These are phyloP conservation scores for Phania funesta DNA, from an alignment of 2,888 invertebrate genomes.

Conservation along the genomic window DNA sequence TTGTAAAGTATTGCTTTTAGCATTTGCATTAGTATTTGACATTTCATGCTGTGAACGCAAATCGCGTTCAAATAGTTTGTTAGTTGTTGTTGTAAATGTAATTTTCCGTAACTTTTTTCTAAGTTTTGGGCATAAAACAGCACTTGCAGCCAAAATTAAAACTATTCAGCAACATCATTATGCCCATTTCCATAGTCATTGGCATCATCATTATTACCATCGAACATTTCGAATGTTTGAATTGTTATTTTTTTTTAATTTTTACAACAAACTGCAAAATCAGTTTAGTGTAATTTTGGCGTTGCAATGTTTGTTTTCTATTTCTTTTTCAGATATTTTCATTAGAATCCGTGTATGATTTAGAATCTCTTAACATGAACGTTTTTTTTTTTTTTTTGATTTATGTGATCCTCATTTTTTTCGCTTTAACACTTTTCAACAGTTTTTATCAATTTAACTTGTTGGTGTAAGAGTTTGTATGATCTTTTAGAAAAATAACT, in stretches of 20 bases:
- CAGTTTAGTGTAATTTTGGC: conserved; percentile 41
- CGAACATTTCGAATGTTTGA: conserved; percentile 39
- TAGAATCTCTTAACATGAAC: conserved; percentile 61
- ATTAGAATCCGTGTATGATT: conserved; percentile 57
- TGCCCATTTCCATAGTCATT: conserved; percentile 48
- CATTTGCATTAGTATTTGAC: conserved; percentile 71
- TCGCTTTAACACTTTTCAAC: neutral
- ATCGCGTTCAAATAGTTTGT: conserved; percentile 71
- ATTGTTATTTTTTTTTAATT: conserved; percentile 5
- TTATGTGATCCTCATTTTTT: conserved; percentile 56
- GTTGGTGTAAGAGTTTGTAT: conserved; percentile 8
- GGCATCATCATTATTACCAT: conserved; percentile 39
- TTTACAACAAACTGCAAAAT: conserved; percentile 52
- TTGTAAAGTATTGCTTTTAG: conserved; percentile 65
- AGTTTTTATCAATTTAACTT: conserved; percentile 2
- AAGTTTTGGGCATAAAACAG: conserved; percentile 58
- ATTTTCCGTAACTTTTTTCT: conserved; percentile 3
- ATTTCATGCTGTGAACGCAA: conserved; percentile 75
- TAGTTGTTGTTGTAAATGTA: conserved; percentile 27
- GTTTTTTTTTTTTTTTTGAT: conserved; percentile 48
- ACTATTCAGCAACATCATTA: conserved; percentile 56
- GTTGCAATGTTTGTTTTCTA: neutral
- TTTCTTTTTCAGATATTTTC: conserved; percentile 19
- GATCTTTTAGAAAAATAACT: conserved; percentile 47
- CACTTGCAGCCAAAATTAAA: conserved; percentile 62